phyloP scores from a whole-genome alignment of 2,113 vertebrate genomes.

The Paradisaea rubra region DNA sequence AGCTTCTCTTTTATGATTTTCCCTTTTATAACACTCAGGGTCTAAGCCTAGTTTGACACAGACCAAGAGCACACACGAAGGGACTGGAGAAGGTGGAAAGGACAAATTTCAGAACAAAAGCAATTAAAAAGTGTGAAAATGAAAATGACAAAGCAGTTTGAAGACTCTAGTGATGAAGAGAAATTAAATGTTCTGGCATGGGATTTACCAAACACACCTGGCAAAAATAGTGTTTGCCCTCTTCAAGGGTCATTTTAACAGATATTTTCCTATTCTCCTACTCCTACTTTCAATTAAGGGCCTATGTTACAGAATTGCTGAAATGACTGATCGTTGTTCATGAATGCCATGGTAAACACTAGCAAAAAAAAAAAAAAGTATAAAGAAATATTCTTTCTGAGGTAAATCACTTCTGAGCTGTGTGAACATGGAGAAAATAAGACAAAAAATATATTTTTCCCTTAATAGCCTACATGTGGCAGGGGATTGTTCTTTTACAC shows the following conservation, averaged over 20 bases:
- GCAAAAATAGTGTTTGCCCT: neutral
- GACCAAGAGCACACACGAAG: neutral
- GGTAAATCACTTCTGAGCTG: neutral
- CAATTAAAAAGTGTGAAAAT: conserved; percentile 60
- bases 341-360: neutral
- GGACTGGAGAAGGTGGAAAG: neutral
- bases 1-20: neutral
- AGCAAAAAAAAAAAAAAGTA: neutral
- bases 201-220: neutral
- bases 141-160: conserved; percentile 15
- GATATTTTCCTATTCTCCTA: neutral
- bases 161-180: neutral
- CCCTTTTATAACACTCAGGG: neutral
- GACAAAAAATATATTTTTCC: neutral
- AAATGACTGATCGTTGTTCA: neutral
- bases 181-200: conserved; percentile 23
- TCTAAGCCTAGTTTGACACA: neutral
- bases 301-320: neutral
- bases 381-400: neutral
- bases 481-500: neutral
- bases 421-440: neutral
- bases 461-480: neutral
- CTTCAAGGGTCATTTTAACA: neutral
- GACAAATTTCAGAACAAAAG: conserved; percentile 33
- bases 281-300: neutral